Evolutionary conservation across 2,888 invertebrate species (phyloP), one percentile per base, ranked within the genome.

Genomic region (Psylliodes chrysocephalus): DNA sequence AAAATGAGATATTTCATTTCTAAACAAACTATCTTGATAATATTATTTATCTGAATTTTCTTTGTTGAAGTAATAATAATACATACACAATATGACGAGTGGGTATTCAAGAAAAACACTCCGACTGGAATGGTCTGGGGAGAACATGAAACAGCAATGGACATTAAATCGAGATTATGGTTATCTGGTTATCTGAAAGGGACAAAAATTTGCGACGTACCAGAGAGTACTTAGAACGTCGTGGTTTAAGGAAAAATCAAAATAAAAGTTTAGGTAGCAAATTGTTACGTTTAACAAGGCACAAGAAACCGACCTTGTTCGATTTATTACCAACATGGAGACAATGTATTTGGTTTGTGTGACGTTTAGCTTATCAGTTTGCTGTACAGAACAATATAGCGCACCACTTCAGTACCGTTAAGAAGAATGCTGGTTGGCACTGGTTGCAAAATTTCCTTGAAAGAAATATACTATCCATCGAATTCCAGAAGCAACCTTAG

Each of bases 181-280:
- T 42, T 42, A 42, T 42, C 42, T 42, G 42, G n/a, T n/a, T n/a
- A n/a, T n/a, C n/a, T n/a, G n/a, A 42, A 42, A 42, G 15, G 14
- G 42, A 15, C 2, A 42, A 42, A 42, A 42, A 1, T 14, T 42
- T 42, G 42, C 42, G 14, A 14, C 42, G 15, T 42, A 15, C 42
- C 42, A 42, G 15, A n/a, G 15, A 42, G 42, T 42, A 42, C 42
- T 42, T 42, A 42, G 12, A 42, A 42, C 42, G 42, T 42, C 42
- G 2, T n/a, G n/a, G 15, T 42, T 14, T 3, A 42, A 14, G 42
- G 25, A 25, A 25, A 25, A 25, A 25, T 14, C 42, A 15, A 42
- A 42, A 42, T 15, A 42, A 42, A 15, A 42, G 15, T 14, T 14
- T 12, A 25, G 25, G 25, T 25, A 5, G 25, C 25, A 25, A 7